Evolutionary conservation across 2,797 vertebrate species (phyloP), one percentile per base, ranked within the genome.

Genomic region (Karalla daura): DNA sequence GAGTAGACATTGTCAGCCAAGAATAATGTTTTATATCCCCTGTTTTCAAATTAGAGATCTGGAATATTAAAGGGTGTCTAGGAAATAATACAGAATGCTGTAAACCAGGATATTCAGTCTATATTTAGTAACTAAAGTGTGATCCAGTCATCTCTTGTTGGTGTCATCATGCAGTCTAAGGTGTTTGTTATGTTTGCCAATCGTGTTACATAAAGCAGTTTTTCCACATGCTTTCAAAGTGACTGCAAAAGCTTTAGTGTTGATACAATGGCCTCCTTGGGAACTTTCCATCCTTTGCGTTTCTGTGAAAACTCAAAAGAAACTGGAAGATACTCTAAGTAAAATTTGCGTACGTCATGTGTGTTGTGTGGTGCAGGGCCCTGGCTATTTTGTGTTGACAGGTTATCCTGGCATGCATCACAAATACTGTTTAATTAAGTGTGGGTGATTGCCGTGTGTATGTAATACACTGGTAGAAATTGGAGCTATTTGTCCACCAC

Each of bases 341-440:
- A 63, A 50, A 74, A 44, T 73, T 76, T 73, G 46, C 63, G 36
- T 35, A n/a, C 24, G n/a, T 56, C 47, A 18, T 9, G 27, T 59
- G 63, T 70, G 1, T 10, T 64, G 58, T 37, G 60, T 24, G 17
- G 67, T 33, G 39, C 36, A 80, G 70, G 68, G 74, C 69, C 43
- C 58, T 70, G 7, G 27, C 60, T 70, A 15, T 56, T 78, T 74
- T 72, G 59, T 47, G 56, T 69, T 86, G 73, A 84, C 79, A 76
- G 78, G 81, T 84, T 73, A 53, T 53, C 54, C 52, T 11, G 64
- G 44, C 74, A 51, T 70, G 70, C 76, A 83, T 70, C 61, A 60
- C 79, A 84, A 86, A 85, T 75, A 68, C 76, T 32, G 60, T 81
- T 88, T 85, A 89, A 91, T 91, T 85, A 86, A 79, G 63, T 66